Base-by-base conservation (phyloP, 2,113 vertebrate genomes). In the Megaptera novaeangliae region DNA sequence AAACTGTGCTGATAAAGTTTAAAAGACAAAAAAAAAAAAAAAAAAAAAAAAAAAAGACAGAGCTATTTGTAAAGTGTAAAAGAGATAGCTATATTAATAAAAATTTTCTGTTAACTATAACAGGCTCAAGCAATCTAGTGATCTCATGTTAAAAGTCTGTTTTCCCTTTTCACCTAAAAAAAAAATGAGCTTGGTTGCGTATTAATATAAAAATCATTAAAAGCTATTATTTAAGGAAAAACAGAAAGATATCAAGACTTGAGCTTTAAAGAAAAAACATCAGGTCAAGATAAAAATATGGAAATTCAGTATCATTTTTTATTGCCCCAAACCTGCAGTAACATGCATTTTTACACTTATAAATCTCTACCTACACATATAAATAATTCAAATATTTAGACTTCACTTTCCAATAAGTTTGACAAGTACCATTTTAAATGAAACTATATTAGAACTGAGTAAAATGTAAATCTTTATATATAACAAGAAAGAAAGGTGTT, bases 221-320 rank as follows among this genome's bases (percentile, higher is more conserved):
- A 92, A 89, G 21, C 34, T 41, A 93, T 36, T 64, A 36, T 86
- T 86, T 88, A 95, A 75, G 44, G 59, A 84, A 86, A 97, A 64
- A 57, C 57, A 95, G 81, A 75, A 94, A 81, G 77, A 85, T 86
- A 6, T 72, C 75, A n/a, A 94, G 85, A 91, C 55, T 44, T 88
- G 92, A 95, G 39, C 31, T 83, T 80, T 75, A 93, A 88, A 91
- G 80, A 57, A 66, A 95, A 96, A 92, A 41, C 69, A 95, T 83
- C 69, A 83, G 57, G 36, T 96, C 59, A 84, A 82, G 81, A 83
- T 82, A 77, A 49, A 91, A 97, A 85, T 41, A 23, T 36, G 36
- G 31, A 15, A 89, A 94, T 90, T 13, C 21, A 41, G 3, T n/a
- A 88, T 88, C 75, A 80, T 10, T 17, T 97, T 87, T 88, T 59